Evolutionary conservation across 2,797 vertebrate genomes (phyloP), one percentile per base, ranked within the genome.

Genomic region (Pseudochirops cupreus): DNA sequence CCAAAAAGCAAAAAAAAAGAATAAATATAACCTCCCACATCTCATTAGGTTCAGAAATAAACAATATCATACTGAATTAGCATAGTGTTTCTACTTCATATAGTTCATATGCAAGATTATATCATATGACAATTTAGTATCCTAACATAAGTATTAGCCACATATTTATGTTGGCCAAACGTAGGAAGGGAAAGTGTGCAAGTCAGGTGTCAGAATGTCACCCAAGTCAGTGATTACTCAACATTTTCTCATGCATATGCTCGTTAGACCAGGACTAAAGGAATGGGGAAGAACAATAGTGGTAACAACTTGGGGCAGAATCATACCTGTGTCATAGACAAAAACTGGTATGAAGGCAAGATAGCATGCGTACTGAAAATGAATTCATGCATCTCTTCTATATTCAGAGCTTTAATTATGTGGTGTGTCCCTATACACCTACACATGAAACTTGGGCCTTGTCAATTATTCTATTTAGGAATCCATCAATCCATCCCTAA

Each of bases 401-500:
- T 7, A 58, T 5, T 93, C 26, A 0, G 12, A 5, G 33, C 21
- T 14, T 29, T 10, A 10, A 3, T 54, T 21, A 3, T 67, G 33
- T 29, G 3, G 54, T 93, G 16, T 4, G 7, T 54, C 93, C 50
- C 5, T 0, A 56, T 91, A 87, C 94, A n/a, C 89, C 94, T 56
- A 16, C 74, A 96, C 0, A 91, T 53, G 50, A 0, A 56, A 39
- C 56, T 87, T n/a, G 16, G 29, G 95, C 95, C 59, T 26, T 89
- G 56, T 54, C 91, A 92, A 91, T 52, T 26, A 21, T 0, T 29
- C 59, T 87, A 16, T 59, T 59, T 89, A 29, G 55, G 6, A 87
- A 54, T 94, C 57, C 87, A 6, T 94, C 59, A 87, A 54, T 94
- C 57, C 87, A 6, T 94, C 59, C 94, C 90, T 82, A 50, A 87